Evolutionary conservation across 2,113 vertebrate genomes (phyloP).

Genomic region (Clarias macrocephalus): DNA sequence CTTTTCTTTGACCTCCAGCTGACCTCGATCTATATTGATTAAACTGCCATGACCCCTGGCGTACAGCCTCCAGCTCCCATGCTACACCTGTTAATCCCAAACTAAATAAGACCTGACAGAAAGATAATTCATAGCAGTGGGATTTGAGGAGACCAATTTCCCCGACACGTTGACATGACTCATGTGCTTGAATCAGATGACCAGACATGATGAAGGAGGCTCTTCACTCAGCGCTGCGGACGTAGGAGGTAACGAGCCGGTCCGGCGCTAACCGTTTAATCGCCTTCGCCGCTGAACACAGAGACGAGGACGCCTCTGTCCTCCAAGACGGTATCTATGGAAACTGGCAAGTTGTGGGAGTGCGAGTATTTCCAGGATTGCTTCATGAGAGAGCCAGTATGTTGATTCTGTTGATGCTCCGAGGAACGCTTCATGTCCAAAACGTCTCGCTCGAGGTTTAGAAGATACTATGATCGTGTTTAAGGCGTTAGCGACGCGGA

Average conservation of each 20-base stretch:
- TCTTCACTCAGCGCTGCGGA: not conserved
- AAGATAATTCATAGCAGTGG: not conserved
- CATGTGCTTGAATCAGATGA: constrained; percentile 24
- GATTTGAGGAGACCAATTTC: not conserved
- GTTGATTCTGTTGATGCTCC: not conserved
- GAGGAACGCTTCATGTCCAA: not conserved
- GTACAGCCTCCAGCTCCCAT: not conserved
- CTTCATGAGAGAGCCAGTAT: constrained; percentile 35
- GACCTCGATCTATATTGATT: not conserved
- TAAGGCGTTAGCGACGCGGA: not conserved
- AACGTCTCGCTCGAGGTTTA: not conserved
- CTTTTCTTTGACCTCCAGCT: not conserved
- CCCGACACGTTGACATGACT: not conserved
- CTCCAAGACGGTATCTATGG: constrained; percentile 51
- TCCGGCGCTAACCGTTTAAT: constrained; percentile 27
- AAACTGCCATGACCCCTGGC: not conserved
- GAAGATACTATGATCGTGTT: not conserved
- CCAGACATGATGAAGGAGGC: constrained; percentile 25
- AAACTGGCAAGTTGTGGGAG: constrained; percentile 41
- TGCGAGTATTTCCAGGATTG: constrained; percentile 40
- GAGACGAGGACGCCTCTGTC: constrained; percentile 42
- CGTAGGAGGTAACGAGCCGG: constrained; percentile 25
- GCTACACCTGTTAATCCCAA: not conserved
- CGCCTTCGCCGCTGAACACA: constrained; percentile 23
- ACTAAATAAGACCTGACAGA: not conserved